phyloP scores from a whole-genome alignment of 2,797 vertebrate species.

The Brachyrhaphis roseni region DNA sequence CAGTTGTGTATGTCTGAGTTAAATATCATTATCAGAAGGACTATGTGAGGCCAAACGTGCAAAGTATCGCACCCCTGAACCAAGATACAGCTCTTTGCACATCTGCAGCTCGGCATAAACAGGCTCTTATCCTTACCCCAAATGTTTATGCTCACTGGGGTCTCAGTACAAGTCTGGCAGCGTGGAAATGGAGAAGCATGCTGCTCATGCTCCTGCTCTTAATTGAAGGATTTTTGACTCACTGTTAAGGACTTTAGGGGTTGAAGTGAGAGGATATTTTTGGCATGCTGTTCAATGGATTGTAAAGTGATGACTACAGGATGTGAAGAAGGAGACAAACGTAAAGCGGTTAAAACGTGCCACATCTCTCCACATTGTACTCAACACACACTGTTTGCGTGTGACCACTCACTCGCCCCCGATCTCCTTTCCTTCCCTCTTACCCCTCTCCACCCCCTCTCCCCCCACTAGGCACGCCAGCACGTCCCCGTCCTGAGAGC shows the following conservation, averaged over 20 bases:
- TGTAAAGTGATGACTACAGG: neutral
- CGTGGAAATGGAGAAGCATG: neutral
- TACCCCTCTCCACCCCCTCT: slow-evolving; percentile 12
- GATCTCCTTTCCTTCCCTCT: slow-evolving; percentile 38
- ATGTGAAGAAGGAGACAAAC: slow-evolving; percentile 8
- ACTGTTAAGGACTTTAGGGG: neutral
- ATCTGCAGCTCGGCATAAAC: slow-evolving; percentile 4
- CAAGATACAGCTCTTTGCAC: neutral
- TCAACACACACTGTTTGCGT: slow-evolving; percentile 61
- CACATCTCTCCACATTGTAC: slow-evolving; percentile 44
- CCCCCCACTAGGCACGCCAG: slow-evolving; percentile 65
- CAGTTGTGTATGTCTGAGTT: neutral
- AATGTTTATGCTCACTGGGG: slow-evolving; percentile 13
- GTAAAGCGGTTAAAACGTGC: slow-evolving; percentile 34
- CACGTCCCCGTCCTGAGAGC: slow-evolving; percentile 74
- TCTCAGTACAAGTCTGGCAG: neutral
- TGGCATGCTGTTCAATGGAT: neutral
- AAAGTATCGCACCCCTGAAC: neutral
- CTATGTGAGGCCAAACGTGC: neutral
- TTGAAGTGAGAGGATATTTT: neutral
- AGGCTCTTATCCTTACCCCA: slow-evolving; percentile 2
- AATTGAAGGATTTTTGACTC: neutral
- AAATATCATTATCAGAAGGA: neutral
- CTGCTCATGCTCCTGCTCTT: neutral
- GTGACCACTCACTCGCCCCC: slow-evolving; percentile 69